These are phyloP conservation scores for Acrossocheilus wenchowensis DNA, from an alignment of 2,797 vertebrate genomes.

Conservation along the genomic window DNA sequence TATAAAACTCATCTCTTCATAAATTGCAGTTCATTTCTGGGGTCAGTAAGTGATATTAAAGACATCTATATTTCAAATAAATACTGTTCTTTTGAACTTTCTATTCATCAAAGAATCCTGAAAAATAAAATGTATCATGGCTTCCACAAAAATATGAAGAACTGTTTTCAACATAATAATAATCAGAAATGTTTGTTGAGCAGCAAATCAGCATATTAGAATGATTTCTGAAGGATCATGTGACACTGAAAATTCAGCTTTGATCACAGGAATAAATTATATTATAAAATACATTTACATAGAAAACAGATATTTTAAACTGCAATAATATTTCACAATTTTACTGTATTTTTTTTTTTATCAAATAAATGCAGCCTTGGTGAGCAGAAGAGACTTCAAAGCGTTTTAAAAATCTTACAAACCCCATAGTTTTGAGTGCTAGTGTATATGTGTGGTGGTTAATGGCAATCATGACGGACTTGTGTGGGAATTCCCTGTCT, in stretches of 20 bases:
- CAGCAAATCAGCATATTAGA: background rate
- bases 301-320: background rate
- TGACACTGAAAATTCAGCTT: background rate
- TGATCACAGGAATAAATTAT: background rate
- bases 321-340: background rate
- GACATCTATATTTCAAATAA: background rate
- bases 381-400: background rate
- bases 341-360: background rate
- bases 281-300: background rate
- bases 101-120: background rate
- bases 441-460: background rate
- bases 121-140: background rate
- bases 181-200: background rate
- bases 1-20: background rate
- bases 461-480: background rate
- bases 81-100: background rate
- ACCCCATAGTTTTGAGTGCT: background rate
- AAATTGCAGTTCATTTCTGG: background rate
- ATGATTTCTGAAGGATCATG: background rate
- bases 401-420: background rate
- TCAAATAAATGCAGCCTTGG: background rate
- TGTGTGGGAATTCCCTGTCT: conserved; percentile 22
- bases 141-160: background rate
- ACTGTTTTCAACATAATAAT: background rate
- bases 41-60: background rate